Evolutionary conservation across 2,797 vertebrate genomes (phyloP), one percentile per base, ranked within the genome.

Genomic region (Naso thynnoides): DNA sequence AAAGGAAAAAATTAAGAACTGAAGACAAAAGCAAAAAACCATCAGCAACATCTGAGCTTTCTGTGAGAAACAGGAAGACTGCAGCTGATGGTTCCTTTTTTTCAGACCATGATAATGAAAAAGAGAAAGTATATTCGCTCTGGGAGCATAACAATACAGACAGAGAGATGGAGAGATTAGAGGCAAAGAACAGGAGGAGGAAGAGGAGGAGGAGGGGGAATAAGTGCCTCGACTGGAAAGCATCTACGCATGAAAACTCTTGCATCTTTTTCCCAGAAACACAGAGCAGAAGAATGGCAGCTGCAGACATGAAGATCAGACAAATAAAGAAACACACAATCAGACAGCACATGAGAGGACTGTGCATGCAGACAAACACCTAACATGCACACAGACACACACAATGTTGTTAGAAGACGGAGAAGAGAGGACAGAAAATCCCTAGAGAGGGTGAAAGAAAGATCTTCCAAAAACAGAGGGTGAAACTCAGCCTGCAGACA

Each of bases 221-320:
- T 44, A 33, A 38, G 54, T 48, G 42, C 13, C 42, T 61, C 39
- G 6, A 73, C 47, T 62, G 50, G 67, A 77, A 72, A 74, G 67
- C 70, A 59, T 54, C 33, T 71, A 79, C 31, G 27, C 78, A 78
- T 67, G 72, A 63, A 27, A 71, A 57, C 71, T 67, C 57, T 84
- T 38, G 29, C 61, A 58, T 63, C 52, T 65, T 73, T 26, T 61
- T 45, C 44, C 45, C 69, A 78, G 26, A 48, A 73, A 76, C 36
- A 54, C 16, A 70, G 60, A 56, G 71, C 41, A 49, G 29, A 59
- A 41, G 41, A 76, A 68, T 44, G 31, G 55, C 53, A 52, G 48
- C 42, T 52, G 73, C 56, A 70, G 41, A 73, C 26, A 61, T 15
- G 36, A 68, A 62, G 56, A 70, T 41, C 23, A 64, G 60, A 57